A percentile compares a stretch with the other conserved stretches of the same genome.
These are phyloP conservation scores for Thyatira batis DNA, from an alignment of 2,888 invertebrate species.

Conservation along the genomic window DNA sequence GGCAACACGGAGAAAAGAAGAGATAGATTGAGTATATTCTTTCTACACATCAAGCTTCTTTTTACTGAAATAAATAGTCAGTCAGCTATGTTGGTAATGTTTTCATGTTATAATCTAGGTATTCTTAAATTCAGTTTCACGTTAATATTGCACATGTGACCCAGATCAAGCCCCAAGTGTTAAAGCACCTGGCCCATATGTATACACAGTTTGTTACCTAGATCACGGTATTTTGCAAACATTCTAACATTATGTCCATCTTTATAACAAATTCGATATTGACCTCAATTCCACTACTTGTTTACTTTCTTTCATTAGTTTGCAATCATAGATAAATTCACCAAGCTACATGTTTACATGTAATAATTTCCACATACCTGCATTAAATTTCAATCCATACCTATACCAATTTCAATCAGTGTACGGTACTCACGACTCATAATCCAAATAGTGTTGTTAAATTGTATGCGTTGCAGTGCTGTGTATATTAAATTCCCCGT, in stretches of 20 bases:
- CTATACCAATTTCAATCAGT: slow-evolving; percentile 61
- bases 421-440: slow-evolving; percentile 46
- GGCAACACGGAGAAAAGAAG: too few species aligned
- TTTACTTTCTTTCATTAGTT: background rate
- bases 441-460: slow-evolving; percentile 53
- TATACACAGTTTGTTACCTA: background rate
- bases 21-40: too few species aligned
- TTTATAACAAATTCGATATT: too few species aligned
- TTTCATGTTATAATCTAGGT: background rate
- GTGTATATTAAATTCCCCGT: slow-evolving; percentile 72
- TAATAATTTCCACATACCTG: slow-evolving; percentile 3
- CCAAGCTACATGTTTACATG: background rate
- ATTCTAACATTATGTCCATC: background rate
- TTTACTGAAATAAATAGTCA: too few species aligned
- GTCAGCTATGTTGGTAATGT: too few species aligned
- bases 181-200: background rate
- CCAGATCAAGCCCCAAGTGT: background rate
- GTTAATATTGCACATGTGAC: background rate
- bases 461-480: slow-evolving; percentile 47
- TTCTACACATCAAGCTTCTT: too few species aligned
- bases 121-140: background rate
- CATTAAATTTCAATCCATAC: slow-evolving; percentile 35
- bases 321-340: background rate
- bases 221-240: background rate
- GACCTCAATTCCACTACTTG: background rate